Evolutionary conservation across 1,140 invertebrate genomes (phyloP).

Genomic region (Drosophila malerkotliana): DNA sequence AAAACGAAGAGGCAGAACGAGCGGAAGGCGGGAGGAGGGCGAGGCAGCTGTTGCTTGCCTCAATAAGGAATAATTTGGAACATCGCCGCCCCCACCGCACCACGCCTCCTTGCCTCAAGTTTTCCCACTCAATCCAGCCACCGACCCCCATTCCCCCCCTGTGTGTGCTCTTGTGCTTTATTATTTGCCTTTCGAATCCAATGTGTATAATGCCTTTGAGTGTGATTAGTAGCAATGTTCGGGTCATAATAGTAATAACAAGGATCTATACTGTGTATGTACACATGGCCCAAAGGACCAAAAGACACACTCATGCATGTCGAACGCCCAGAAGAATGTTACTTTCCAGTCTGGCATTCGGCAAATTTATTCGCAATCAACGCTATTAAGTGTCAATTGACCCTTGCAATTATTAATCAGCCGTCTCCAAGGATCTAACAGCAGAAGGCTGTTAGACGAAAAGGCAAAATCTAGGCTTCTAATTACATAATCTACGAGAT

Average conservation of each 20-base stretch:
- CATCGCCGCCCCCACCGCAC: not conserved
- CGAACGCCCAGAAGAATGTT: constrained; percentile 1
- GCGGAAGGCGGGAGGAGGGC: not conserved
- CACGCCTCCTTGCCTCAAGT: not conserved
- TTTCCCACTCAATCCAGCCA: not conserved
- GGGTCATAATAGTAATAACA: constrained; percentile 43
- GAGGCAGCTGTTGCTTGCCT: constrained; percentile 53
- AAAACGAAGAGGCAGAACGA: constrained; percentile 1
- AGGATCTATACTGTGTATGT: constrained; percentile 3
- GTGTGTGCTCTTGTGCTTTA: constrained; percentile 34
- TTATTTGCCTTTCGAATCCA: constrained; percentile 59
- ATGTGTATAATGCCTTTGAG: constrained; percentile 63
- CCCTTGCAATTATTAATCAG: constrained; percentile 51
- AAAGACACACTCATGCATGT: not conserved
- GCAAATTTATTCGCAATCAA: constrained; percentile 41
- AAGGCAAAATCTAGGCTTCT: not conserved
- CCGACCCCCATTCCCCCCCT: constrained; percentile 11
- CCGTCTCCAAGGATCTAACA: constrained; percentile 32
- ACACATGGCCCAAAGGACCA: constrained; percentile 1
- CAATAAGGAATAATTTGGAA: constrained; percentile 56
- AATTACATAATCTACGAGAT: constrained; percentile 41
- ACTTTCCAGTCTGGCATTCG: constrained; percentile 8
- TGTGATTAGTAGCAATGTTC: constrained; percentile 59
- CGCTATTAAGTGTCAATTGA: constrained; percentile 47
- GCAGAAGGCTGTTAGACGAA: too few relatives aligned